Evolutionary conservation across 2,888 invertebrate species (phyloP), one percentile per base, ranked within the genome.

Genomic region (Acanthococcus lagerstroemiae): DNA sequence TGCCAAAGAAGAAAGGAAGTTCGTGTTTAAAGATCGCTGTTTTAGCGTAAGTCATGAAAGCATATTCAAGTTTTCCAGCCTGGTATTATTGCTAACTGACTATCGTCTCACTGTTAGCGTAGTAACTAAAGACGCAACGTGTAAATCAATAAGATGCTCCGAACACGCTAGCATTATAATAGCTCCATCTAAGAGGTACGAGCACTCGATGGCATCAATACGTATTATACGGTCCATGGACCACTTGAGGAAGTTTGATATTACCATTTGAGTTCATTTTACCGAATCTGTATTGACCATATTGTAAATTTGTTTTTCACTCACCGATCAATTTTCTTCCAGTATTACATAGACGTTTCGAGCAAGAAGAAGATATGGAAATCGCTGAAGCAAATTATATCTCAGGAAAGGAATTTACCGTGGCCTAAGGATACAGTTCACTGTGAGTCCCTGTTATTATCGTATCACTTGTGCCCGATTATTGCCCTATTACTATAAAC

Each of bases 311-410:
- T 37, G 22, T 37, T 65, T 27, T 25, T 60, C 27, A n/a, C n/a
- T n/a, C n/a, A n/a, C n/a, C n/a, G n/a, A n/a, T n/a, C n/a, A n/a
- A n/a, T n/a, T 54, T 27, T 65, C 25, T 52, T 6, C 24, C 37
- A 79, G 78, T 78, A 78, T 70, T 76, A 77, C 2, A 77, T 74
- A 54, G 76, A 77, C 68, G 75, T 75, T 7, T 74, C 74, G 12
- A 79, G 82, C 70, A 92, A 90, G 74, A 91, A 90, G 75, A 82
- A 88, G 71, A 84, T 87, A 70, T 93, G 92, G 90, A 86, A 89
- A 75, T 90, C 90, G 5, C 75, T 93, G 55, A 93, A 93, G 76
- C 93, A 94, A 80, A 90, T 94, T 72, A 78, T 90, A 57, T 80
- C 90, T 1, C 84, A 87, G 46, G 93, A 94, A 74, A 83, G 87